Evolutionary conservation across 2,888 invertebrate genomes (phyloP).

Genomic region (Dioctria rufipes): DNA sequence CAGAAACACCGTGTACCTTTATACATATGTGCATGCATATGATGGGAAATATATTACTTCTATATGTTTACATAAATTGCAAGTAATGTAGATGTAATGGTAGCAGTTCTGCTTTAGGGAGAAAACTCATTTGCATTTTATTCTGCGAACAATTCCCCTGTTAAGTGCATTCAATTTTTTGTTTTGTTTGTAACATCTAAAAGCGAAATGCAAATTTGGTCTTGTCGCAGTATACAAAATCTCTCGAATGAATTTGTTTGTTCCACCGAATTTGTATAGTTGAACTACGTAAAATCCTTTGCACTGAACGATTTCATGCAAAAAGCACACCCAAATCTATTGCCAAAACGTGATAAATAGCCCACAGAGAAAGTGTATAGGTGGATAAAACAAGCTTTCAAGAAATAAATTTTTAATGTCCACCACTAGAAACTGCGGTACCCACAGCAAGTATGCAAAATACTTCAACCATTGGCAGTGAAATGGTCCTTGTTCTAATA

Average conservation of each 20-base stretch:
- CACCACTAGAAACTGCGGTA: neutral
- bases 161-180: neutral
- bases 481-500: constrained; percentile 30
- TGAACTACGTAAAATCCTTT: neutral
- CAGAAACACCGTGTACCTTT: too few relatives aligned
- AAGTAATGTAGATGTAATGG: too few relatives aligned
- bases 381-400: constrained; percentile 12
- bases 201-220: neutral
- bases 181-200: neutral
- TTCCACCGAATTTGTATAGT: neutral
- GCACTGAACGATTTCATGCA: constrained; percentile 3
- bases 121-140: too few relatives aligned
- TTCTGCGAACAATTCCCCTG: neutral
- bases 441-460: constrained; percentile 20
- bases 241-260: neutral
- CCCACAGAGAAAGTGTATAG: neutral
- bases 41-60: too few relatives aligned
- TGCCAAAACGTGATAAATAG: constrained; percentile 39
- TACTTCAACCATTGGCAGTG: constrained; percentile 26
- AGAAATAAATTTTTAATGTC: constrained; percentile 41
- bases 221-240: neutral
- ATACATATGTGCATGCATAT: too few relatives aligned
- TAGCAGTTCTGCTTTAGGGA: too few relatives aligned
- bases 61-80: too few relatives aligned
- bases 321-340: constrained; percentile 31